These are phyloP conservation scores for Acrobasis suavella DNA, from an alignment of 2,888 invertebrate genomes.

Conservation along the genomic window DNA sequence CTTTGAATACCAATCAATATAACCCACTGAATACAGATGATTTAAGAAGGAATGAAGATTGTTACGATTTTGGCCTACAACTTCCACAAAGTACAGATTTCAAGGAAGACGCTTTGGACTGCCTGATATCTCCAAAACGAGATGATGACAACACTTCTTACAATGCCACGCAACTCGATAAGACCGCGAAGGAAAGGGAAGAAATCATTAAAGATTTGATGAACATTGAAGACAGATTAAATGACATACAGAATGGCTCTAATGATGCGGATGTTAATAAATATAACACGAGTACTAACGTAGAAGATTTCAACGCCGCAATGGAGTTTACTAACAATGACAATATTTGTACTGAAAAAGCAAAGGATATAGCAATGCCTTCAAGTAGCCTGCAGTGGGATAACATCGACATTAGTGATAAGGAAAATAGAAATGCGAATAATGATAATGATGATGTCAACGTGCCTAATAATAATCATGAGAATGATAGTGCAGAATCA, in stretches of 20 bases:
- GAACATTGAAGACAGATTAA: slow-evolving; percentile 70
- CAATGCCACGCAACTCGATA: slow-evolving; percentile 50
- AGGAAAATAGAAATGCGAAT: slow-evolving; percentile 33
- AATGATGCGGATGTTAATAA: slow-evolving; percentile 39
- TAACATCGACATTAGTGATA: slow-evolving; percentile 44
- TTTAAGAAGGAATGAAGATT: slow-evolving; percentile 64
- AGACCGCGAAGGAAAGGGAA: slow-evolving; percentile 61
- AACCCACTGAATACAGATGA: slow-evolving; percentile 64
- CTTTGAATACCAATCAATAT: slow-evolving; percentile 60
- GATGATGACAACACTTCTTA: slow-evolving; percentile 51
- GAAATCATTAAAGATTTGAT: slow-evolving; percentile 74
- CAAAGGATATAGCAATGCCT: slow-evolving; percentile 39
- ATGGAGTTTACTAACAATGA: slow-evolving; percentile 34
- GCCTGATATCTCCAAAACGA: slow-evolving; percentile 67
- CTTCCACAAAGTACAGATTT: slow-evolving; percentile 65
- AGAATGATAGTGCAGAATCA: slow-evolving; percentile 35
- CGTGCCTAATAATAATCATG: slow-evolving; percentile 33
- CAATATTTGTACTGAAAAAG: slow-evolving; percentile 34
- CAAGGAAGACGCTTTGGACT: slow-evolving; percentile 68
- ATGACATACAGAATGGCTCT: slow-evolving; percentile 36
- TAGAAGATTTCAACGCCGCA: slow-evolving; percentile 39
- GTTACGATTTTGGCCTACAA: slow-evolving; percentile 70
- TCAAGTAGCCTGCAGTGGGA: slow-evolving; percentile 49
- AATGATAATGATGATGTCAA: slow-evolving; percentile 28
- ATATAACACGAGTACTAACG: slow-evolving; percentile 39